These are phyloP conservation scores for Pelochelys cantorii DNA, from an alignment of 2,797 vertebrate genomes.

Conservation along the genomic window DNA sequence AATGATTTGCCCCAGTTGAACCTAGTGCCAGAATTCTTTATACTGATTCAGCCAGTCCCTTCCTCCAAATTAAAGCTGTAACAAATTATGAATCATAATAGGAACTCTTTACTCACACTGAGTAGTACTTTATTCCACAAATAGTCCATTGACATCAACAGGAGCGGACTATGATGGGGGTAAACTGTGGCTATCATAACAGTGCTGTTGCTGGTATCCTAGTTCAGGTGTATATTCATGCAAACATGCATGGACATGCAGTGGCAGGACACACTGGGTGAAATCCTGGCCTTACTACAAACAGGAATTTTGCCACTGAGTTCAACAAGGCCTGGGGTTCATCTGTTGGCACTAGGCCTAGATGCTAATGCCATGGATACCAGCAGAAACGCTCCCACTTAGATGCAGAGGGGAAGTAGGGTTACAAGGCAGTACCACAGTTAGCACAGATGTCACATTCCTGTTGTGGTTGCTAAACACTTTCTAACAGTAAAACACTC, in stretches of 20 bases:
- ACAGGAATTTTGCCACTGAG: not conserved
- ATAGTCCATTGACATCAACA: slow-evolving; percentile 28
- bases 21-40: not conserved
- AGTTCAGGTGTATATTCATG: not conserved
- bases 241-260: not conserved
- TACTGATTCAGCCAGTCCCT: not conserved
- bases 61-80: not conserved
- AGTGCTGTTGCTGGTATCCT: not conserved
- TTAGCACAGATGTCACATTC: not conserved
- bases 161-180: slow-evolving; percentile 7
- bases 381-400: not conserved
- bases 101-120: not conserved
- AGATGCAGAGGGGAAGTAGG: not conserved
- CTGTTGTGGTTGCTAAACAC: slow-evolving; percentile 2
- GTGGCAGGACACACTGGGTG: fast-evolving
- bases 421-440: not conserved
- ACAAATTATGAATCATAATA: not conserved
- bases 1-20: not conserved
- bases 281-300: slow-evolving; percentile 1
- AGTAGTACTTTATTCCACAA: slow-evolving; percentile 9
- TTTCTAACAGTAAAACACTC: not conserved
- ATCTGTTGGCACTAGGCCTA: not conserved
- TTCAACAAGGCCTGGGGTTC: not conserved
- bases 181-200: slow-evolving; percentile 9
- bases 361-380: not conserved